phyloP scores from a whole-genome alignment of 1,140 invertebrate species.

The Scaptomyza pallida region DNA sequence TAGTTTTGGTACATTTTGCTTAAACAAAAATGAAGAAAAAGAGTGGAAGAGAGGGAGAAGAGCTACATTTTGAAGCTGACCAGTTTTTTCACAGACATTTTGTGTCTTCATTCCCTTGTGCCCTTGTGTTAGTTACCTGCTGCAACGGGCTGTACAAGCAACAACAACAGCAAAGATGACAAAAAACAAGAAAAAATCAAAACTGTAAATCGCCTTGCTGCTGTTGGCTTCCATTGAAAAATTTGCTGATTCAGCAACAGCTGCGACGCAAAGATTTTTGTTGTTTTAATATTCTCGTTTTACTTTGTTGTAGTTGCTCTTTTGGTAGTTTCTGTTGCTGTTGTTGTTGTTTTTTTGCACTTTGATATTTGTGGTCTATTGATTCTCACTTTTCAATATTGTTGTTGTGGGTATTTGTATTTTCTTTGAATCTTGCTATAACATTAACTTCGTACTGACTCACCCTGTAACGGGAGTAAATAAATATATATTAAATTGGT shows the following conservation, averaged over 20 bases:
- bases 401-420: neutral
- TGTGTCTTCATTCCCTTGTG: slow-evolving; percentile 22
- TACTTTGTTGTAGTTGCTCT: slow-evolving; percentile 25
- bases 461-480: neutral
- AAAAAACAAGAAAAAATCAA: slow-evolving; percentile 29
- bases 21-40: neutral
- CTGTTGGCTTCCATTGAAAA: slow-evolving; percentile 57
- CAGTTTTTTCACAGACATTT: slow-evolving; percentile 43
- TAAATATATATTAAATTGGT: neutral
- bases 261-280: slow-evolving; percentile 38
- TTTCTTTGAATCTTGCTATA: neutral
- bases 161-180: slow-evolving; percentile 27
- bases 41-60: neutral
- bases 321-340: slow-evolving; percentile 35
- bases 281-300: slow-evolving; percentile 47
- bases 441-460: neutral
- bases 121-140: slow-evolving; percentile 34
- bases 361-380: slow-evolving; percentile 43
- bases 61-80: slow-evolving; percentile 27
- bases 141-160: slow-evolving; percentile 29
- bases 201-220: slow-evolving; percentile 64
- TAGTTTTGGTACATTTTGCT: slow-evolving; percentile 25
- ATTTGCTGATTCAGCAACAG: slow-evolving; percentile 63
- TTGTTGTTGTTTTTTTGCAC: too few species aligned
- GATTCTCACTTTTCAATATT: slow-evolving; percentile 2